Evolutionary conservation across 64 coral and sea anemone species (phyloP).

Genomic region (Catalaphyllia jardinei): DNA sequence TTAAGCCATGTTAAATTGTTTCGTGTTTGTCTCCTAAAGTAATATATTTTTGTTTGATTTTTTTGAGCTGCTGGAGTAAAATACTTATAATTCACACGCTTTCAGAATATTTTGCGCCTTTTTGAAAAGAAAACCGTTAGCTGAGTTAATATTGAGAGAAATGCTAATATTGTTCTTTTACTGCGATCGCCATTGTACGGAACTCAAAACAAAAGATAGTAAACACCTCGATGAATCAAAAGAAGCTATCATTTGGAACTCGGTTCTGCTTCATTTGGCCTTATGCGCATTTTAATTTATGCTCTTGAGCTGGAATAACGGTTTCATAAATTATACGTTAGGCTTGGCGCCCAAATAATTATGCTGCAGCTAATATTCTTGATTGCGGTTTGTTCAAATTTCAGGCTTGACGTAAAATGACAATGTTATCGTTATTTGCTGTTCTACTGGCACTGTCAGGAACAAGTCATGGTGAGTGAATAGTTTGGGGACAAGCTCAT

Average conservation of each 20-base stretch:
- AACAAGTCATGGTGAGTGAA: conserved; percentile 21
- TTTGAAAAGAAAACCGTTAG: background rate
- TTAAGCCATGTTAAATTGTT: no score
- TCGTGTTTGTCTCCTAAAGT: no score
- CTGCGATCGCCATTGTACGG: background rate
- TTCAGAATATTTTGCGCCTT: background rate
- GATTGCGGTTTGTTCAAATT: background rate
- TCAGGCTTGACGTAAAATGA: background rate
- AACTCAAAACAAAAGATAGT: background rate
- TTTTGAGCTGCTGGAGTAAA: no score
- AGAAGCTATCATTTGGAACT: background rate
- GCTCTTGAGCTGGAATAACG: no score
- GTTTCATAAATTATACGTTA: no score
- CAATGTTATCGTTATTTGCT: background rate
- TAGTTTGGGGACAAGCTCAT: no score
- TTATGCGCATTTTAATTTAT: no score
- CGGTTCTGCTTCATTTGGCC: background rate
- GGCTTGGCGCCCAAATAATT: background rate
- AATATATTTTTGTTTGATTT: no score
- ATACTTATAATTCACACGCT: background rate
- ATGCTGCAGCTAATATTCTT: background rate
- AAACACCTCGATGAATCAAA: background rate
- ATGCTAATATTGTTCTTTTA: background rate
- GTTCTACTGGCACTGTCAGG: background rate
- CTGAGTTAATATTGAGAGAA: background rate